Conservation (phyloP, 2,888 invertebrate genomes). For the Blera fallax region DNA sequence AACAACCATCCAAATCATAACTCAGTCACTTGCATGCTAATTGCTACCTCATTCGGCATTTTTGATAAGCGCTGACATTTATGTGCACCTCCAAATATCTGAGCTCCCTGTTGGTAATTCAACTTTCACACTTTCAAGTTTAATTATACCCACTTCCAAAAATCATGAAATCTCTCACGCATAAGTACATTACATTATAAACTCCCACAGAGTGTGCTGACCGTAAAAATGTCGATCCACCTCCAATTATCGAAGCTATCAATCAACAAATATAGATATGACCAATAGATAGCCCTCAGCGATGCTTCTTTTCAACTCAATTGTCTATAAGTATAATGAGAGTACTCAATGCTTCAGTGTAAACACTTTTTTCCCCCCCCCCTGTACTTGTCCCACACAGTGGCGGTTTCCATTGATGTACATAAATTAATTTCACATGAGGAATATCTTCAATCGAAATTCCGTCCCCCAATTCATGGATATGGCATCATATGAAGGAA, state of each 20-base stretch:
- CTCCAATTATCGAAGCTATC: conserved; percentile 3
- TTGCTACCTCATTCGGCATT: neutral
- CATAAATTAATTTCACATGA: neutral
- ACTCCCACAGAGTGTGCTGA: neutral
- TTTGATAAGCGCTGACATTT: neutral
- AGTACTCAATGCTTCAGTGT: neutral
- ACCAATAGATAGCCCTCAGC: neutral
- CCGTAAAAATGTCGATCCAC: neutral
- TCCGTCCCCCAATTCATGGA: conserved; percentile 2
- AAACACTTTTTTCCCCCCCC: neutral
- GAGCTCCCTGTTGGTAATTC: neutral
- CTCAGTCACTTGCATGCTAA: neutral
- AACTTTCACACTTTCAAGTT: conserved; percentile 2
- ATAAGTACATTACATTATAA: neutral
- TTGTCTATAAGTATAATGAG: neutral
- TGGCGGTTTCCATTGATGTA: neutral
- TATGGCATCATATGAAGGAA: neutral
- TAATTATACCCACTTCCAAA: neutral
- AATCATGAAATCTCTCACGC: conserved; percentile 5
- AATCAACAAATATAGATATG: conserved; percentile 5
- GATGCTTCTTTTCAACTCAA: neutral
- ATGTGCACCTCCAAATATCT: neutral
- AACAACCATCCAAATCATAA: neutral
- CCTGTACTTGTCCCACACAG: neutral
- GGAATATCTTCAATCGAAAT: neutral